These are phyloP conservation scores for Avahi laniger DNA, from an alignment of 2,797 vertebrate genomes.

Conservation along the genomic window DNA sequence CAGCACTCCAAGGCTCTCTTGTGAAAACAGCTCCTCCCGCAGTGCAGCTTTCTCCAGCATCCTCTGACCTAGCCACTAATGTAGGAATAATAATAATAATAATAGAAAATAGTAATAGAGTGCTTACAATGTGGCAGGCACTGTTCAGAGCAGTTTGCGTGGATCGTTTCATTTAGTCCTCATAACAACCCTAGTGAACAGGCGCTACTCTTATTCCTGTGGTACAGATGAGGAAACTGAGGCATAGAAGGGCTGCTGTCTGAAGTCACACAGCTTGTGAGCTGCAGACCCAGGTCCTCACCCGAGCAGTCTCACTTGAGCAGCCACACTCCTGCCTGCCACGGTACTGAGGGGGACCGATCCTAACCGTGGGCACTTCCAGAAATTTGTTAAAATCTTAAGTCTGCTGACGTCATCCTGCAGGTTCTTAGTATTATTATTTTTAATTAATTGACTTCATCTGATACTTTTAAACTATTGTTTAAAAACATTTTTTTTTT, in stretches of 20 bases:
- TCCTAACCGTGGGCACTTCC: not conserved
- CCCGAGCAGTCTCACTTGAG: not conserved
- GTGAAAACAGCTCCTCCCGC: not conserved
- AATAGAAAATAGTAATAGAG: not conserved
- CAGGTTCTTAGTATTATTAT: not conserved
- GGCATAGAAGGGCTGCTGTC: not conserved
- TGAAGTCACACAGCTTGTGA: not conserved
- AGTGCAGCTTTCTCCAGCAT: not conserved
- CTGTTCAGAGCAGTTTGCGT: not conserved
- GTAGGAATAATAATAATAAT: not conserved
- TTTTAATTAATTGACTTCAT: not conserved
- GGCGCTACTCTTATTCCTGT: not conserved
- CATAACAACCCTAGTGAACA: not conserved
- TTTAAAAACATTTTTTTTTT: not conserved
- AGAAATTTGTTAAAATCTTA: not conserved
- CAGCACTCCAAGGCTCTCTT: too few species aligned
- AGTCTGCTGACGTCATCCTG: not conserved
- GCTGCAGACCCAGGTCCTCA: not conserved
- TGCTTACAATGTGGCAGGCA: not conserved
- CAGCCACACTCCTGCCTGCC: not conserved
- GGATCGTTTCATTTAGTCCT: not conserved
- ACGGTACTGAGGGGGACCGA: fast-evolving
- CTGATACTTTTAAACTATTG: not conserved
- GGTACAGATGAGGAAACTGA: not conserved
- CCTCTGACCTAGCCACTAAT: not conserved